Evolutionary conservation across 2,888 invertebrate species (phyloP).

Genomic region (Nematopogon swammerdamellus): DNA sequence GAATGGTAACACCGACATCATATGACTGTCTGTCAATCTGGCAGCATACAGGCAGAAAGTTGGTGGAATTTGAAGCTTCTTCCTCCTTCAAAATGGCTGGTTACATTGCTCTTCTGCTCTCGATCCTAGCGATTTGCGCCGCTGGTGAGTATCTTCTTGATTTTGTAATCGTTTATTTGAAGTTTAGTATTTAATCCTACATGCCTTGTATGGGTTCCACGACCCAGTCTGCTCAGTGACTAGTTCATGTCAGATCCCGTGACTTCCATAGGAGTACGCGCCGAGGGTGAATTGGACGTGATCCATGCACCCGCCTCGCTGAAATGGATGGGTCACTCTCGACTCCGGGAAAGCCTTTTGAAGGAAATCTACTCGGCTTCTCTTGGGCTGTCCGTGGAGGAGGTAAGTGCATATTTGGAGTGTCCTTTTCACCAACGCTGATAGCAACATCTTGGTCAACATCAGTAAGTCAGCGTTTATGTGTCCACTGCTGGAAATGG

Average conservation of each 20-base stretch:
- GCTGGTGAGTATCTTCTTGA: conserved; percentile 28
- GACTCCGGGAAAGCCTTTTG: conserved; percentile 59
- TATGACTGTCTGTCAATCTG: conserved; percentile 29
- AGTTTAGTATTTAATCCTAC: too few relatives aligned
- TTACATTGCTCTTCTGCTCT: conserved; percentile 35
- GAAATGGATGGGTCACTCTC: conserved; percentile 63
- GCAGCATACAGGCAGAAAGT: conserved; percentile 19
- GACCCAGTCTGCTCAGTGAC: too few relatives aligned
- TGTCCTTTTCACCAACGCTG: too few relatives aligned
- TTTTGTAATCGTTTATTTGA: not conserved
- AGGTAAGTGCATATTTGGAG: conserved; percentile 33
- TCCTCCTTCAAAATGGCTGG: conserved; percentile 33
- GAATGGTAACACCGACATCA: conserved; percentile 34
- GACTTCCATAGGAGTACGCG: conserved; percentile 40
- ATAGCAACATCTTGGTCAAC: too few relatives aligned
- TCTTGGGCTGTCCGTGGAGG: conserved; percentile 70
- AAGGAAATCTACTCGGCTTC: conserved; percentile 70
- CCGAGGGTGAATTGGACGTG: conserved; percentile 64
- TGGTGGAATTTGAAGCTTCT: conserved; percentile 1
- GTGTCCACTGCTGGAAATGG: too few relatives aligned
- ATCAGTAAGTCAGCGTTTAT: too few relatives aligned
- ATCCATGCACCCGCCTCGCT: conserved; percentile 67
- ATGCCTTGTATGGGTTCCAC: too few relatives aligned
- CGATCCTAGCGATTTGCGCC: conserved; percentile 30
- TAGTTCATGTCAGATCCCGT: not conserved